phyloP scores from a whole-genome alignment of 2,797 vertebrate species.

The Clarias laeviceps region DNA sequence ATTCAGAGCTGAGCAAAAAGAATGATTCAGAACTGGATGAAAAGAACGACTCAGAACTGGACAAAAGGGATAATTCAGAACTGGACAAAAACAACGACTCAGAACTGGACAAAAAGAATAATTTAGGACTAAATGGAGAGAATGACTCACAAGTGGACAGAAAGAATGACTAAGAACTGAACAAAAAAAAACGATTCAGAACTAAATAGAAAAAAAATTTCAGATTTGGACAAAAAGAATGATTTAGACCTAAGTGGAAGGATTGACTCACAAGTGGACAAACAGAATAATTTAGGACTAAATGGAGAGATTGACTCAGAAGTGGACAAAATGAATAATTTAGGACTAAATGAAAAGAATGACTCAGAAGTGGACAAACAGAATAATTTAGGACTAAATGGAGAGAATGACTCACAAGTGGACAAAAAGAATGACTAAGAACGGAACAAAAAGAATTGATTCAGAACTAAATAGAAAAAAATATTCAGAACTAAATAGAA shows the following conservation, averaged over 20 bases:
- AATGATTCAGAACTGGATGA: no score
- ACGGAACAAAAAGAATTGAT: background rate
- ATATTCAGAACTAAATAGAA: rapidly evolving
- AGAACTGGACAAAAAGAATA: background rate
- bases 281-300: background rate
- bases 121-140: background rate
- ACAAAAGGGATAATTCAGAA: background rate
- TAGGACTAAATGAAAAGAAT: background rate
- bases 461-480: background rate
- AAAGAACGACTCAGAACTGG: background rate
- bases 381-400: no score
- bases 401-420: background rate
- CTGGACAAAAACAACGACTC: background rate
- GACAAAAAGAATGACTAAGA: background rate
- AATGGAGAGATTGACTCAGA: background rate
- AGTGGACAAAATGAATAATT: background rate
- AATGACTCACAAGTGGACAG: no score
- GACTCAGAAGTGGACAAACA: background rate
- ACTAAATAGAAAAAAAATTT: no score
- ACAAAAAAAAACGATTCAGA: background rate
- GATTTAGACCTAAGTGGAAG: background rate
- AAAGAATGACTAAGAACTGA: background rate
- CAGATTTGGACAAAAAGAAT: background rate
- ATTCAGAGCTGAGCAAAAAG: background rate
- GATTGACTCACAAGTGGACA: background rate